Evolutionary conservation across 2,888 invertebrate species (phyloP).

Genomic region (Poecilus cupreus): DNA sequence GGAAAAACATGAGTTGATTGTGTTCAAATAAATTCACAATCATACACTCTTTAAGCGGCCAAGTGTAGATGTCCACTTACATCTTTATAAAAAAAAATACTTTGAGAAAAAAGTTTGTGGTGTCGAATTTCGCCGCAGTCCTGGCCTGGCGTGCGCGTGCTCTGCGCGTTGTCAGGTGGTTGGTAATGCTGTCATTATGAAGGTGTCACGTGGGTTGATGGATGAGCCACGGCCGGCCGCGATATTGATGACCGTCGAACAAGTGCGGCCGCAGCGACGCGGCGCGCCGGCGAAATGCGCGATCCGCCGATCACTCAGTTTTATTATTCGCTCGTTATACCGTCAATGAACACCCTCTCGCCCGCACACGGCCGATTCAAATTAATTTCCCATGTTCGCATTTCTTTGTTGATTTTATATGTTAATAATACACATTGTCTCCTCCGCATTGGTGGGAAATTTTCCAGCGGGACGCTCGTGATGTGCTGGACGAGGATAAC

Average conservation of each 20-base stretch:
- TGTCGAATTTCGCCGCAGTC: not conserved
- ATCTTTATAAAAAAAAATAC: too few species aligned
- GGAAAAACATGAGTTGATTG: too few species aligned
- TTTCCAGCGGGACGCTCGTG: not conserved
- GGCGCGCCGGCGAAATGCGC: constrained; percentile 22
- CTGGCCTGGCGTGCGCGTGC: not conserved
- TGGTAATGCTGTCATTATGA: constrained; percentile 70
- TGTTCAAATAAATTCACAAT: too few species aligned
- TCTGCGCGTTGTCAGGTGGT: constrained; percentile 70
- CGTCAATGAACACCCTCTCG: constrained; percentile 19
- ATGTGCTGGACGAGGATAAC: constrained; percentile 8
- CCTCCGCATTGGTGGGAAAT: constrained; percentile 15
- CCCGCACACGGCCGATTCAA: constrained; percentile 9
- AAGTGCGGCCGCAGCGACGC: constrained; percentile 61
- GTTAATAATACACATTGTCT: constrained; percentile 54
- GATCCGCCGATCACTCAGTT: constrained; percentile 15
- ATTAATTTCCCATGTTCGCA: constrained; percentile 53
- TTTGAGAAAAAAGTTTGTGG: not conserved
- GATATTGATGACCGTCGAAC: constrained; percentile 69
- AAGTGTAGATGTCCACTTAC: too few species aligned
- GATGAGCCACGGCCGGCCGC: constrained; percentile 66
- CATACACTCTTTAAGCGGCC: too few species aligned
- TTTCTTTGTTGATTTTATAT: constrained; percentile 56
- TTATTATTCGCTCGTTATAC: constrained; percentile 39
- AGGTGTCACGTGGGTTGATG: constrained; percentile 70